These are phyloP conservation scores for Gila robusta DNA, from an alignment of 2,797 vertebrate species.

Conservation along the genomic window DNA sequence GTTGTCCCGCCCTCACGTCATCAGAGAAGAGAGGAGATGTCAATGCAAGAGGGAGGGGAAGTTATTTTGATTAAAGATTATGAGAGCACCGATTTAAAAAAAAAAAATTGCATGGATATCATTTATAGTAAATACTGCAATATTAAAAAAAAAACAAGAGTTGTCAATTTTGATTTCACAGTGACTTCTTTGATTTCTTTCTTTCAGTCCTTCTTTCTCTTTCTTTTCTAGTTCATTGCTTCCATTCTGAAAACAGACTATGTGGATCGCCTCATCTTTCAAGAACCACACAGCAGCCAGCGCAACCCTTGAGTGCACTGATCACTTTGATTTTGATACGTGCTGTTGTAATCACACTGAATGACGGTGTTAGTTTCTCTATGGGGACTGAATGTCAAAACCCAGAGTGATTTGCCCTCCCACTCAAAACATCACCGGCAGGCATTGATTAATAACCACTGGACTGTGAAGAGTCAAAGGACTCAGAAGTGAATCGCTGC, in stretches of 20 bases:
- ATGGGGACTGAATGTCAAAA: slow-evolving; percentile 26
- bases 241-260: slow-evolving; percentile 16
- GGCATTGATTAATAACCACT: slow-evolving; percentile 28
- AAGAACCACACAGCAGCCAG: background rate
- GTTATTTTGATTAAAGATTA: too few relatives aligned
- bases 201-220: background rate
- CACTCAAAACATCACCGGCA: slow-evolving; percentile 14
- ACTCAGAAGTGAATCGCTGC: background rate
- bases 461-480: slow-evolving; percentile 36
- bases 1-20: too few relatives aligned
- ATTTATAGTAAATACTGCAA: too few relatives aligned
- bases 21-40: too few relatives aligned
- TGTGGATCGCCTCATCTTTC: slow-evolving; percentile 5
- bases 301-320: background rate
- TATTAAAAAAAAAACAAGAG: too few relatives aligned
- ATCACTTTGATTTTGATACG: background rate
- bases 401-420: slow-evolving; percentile 1
- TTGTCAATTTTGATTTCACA: too few relatives aligned
- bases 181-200: too few relatives aligned
- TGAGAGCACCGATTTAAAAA: too few relatives aligned
- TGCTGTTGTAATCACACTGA: slow-evolving; percentile 21
- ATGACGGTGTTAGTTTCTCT: slow-evolving; percentile 22
- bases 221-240: background rate
- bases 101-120: too few relatives aligned
- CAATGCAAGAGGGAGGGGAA: too few relatives aligned